A percentile compares a stretch with the other conserved stretches of the same genome.
phyloP scores from a whole-genome alignment of 2,888 invertebrate species.

The Masnerella sp. region DNA sequence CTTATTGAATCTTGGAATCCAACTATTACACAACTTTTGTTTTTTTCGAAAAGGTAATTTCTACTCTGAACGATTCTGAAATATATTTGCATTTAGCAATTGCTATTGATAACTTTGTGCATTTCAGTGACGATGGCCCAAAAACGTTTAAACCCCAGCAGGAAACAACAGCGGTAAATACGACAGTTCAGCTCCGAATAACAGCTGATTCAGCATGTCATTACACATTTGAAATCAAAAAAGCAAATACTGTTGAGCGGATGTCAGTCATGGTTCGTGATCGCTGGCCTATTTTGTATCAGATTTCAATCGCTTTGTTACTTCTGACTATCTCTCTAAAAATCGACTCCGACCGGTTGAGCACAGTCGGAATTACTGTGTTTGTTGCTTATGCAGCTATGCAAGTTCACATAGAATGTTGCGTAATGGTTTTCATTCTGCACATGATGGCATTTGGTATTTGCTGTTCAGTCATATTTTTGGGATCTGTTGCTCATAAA shows the following conservation, averaged over 20 bases:
- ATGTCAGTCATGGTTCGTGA: constrained; percentile 70
- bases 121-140: constrained; percentile 75
- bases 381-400: constrained; percentile 46
- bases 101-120: background rate
- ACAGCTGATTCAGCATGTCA: constrained; percentile 85
- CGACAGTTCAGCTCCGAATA: constrained; percentile 80
- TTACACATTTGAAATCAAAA: constrained; percentile 79
- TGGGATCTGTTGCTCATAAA: constrained; percentile 85
- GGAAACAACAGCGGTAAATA: constrained; percentile 79
- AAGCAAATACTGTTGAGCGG: constrained; percentile 74
- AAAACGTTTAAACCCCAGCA: constrained; percentile 81
- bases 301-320: constrained; percentile 81
- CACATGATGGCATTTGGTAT: constrained; percentile 80
- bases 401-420: constrained; percentile 67
- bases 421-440: constrained; percentile 70
- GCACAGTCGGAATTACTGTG: constrained; percentile 64
- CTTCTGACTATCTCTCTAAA: constrained; percentile 69
- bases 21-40: constrained; percentile 64
- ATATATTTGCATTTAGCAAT: background rate
- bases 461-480: constrained; percentile 81
- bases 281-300: constrained; percentile 80
- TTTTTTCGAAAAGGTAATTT: constrained; percentile 65
- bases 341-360: constrained; percentile 63
- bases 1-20: constrained; percentile 68
- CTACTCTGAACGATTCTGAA: no score